A percentile compares a stretch with the other conserved stretches of the same genome.
Evolutionary conservation across 2,113 vertebrate genomes (phyloP).

Genomic region (Pipa parva): DNA sequence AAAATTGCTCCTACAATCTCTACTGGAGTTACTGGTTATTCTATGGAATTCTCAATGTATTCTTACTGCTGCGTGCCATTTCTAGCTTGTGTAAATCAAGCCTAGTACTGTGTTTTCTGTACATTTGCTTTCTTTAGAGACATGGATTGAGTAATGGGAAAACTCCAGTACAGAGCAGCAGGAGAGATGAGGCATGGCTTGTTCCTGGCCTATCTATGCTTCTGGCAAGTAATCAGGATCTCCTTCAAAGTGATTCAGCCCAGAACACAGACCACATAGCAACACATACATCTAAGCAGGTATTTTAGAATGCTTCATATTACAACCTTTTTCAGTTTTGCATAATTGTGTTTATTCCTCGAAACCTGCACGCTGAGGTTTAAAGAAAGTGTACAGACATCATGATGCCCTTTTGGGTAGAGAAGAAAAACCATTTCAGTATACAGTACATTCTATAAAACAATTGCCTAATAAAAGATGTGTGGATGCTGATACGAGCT

Average conservation of each 20-base stretch:
- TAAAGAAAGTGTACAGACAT: no score
- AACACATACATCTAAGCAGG: conserved; percentile 41
- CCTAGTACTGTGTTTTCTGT: background rate
- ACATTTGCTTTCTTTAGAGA: conserved; percentile 46
- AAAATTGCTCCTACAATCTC: no score
- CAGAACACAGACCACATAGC: background rate
- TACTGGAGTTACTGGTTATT: background rate
- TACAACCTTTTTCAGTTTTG: no score
- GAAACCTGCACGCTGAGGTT: no score
- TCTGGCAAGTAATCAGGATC: conserved; percentile 20
- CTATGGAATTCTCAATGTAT: no score
- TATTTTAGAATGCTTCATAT: conserved; percentile 10
- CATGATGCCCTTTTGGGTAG: no score
- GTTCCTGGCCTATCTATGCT: conserved; percentile 27
- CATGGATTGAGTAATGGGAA: conserved; percentile 56
- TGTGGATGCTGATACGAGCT: no score
- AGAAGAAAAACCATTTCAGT: no score
- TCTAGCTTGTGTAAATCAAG: background rate
- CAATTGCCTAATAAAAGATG: no score
- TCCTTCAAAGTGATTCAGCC: conserved; percentile 46
- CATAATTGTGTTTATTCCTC: no score
- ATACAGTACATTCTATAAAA: no score
- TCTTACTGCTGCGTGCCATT: no score
- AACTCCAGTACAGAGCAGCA: conserved; percentile 34
- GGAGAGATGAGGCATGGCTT: conserved; percentile 43